These are phyloP conservation scores for Cylindroiulus punctatus DNA, from an alignment of 2,888 invertebrate genomes.

Conservation along the genomic window DNA sequence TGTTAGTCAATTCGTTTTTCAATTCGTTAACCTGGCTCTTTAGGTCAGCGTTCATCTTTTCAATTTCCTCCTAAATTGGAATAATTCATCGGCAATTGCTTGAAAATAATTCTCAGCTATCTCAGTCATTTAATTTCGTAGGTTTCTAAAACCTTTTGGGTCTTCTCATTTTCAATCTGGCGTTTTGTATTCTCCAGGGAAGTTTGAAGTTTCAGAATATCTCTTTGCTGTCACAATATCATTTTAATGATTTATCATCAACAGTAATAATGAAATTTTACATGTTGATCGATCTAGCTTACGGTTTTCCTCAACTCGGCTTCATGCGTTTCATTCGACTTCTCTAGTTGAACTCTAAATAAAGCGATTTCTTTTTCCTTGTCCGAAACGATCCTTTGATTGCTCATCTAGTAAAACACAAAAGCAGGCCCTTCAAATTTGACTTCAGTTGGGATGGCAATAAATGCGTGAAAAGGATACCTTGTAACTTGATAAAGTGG, in stretches of 20 bases:
- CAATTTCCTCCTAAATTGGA: background rate
- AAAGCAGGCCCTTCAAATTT: background rate
- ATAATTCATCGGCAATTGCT: background rate
- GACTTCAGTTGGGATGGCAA: background rate
- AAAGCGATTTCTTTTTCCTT: slow-evolving; percentile 26
- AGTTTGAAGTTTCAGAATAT: background rate
- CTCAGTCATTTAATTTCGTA: background rate
- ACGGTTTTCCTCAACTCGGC: background rate
- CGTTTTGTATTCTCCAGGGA: background rate
- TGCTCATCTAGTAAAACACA: background rate
- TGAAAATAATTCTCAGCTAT: background rate
- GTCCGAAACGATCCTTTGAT: slow-evolving; percentile 20
- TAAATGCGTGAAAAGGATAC: background rate
- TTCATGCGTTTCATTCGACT: background rate
- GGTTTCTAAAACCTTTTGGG: background rate
- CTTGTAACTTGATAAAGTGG: slow-evolving; percentile 3
- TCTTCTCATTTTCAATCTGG: background rate
- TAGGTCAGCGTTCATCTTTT: background rate
- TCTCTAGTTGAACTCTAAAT: background rate
- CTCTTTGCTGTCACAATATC: background rate
- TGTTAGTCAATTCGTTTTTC: background rate
- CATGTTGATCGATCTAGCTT: background rate
- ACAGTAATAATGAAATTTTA: background rate
- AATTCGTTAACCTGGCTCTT: background rate
- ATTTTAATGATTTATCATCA: too few relatives aligned